Percentiles rank a stretch among this genome's conserved stretches.
These are phyloP conservation scores for Thunnus maccoyii DNA, from an alignment of 2,113 vertebrate genomes.

Conservation along the genomic window DNA sequence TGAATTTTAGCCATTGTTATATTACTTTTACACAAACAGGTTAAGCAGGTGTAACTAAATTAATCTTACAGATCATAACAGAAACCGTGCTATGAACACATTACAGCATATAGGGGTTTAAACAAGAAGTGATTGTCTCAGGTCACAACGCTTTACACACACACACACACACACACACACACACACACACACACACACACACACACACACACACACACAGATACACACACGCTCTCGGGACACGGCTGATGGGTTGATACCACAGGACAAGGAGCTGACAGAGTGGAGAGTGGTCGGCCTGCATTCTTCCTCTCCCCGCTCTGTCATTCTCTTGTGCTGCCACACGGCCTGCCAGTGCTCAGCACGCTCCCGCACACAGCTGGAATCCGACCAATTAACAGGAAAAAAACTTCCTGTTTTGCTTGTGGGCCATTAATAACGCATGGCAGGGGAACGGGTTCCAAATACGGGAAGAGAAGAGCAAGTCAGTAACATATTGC, in stretches of 20 bases:
- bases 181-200: neutral
- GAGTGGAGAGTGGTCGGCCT: conserved; percentile 65
- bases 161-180: neutral
- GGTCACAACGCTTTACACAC: neutral
- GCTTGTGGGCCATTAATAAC: conserved; percentile 36
- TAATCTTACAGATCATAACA: conserved; percentile 24
- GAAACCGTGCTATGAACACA: conserved; percentile 7
- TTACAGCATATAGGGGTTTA: neutral
- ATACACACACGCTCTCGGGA: neutral
- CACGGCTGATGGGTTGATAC: conserved; percentile 58
- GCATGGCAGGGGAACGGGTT: conserved; percentile 9
- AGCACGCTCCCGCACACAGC: conserved; percentile 60
- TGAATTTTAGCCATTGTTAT: neutral
- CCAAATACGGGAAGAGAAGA: conserved; percentile 19
- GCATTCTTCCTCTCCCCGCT: conserved; percentile 69
- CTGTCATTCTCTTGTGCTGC: conserved; percentile 55
- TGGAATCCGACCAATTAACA: conserved; percentile 68
- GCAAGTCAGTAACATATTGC: neutral
- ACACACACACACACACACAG: neutral
- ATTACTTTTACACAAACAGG: neutral
- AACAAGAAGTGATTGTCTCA: conserved; percentile 2
- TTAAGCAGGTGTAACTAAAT: conserved; percentile 19
- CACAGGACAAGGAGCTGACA: conserved; percentile 64
- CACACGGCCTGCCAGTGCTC: conserved; percentile 46
- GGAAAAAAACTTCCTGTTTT: conserved; percentile 70